Conservation (phyloP, 2,797 vertebrate species). For the Epinephelus malabaricus region DNA sequence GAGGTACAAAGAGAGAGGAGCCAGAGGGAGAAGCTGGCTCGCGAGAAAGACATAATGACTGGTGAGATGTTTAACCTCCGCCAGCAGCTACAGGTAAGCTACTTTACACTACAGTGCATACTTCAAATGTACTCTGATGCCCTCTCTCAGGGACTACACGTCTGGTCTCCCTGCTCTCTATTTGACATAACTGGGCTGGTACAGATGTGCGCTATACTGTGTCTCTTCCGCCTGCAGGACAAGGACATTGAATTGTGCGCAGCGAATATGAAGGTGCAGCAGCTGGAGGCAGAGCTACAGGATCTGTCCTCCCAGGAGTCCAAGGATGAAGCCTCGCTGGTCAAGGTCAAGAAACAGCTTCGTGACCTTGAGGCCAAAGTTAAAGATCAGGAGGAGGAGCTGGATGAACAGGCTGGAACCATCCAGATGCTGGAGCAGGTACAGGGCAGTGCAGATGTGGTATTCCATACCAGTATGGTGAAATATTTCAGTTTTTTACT, state of each 20-base stretch:
- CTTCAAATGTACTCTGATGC: slow-evolving; percentile 25
- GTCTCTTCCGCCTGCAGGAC: slow-evolving; percentile 63
- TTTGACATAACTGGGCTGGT: slow-evolving; percentile 57
- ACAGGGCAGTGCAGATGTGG: slow-evolving; percentile 24
- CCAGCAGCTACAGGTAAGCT: slow-evolving; percentile 93
- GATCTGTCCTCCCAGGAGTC: slow-evolving; percentile 97
- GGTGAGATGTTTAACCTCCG: slow-evolving; percentile 93
- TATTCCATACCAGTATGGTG: neutral
- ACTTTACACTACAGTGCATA: slow-evolving; percentile 30
- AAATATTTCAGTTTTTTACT: neutral
- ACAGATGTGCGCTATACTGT: slow-evolving; percentile 34
- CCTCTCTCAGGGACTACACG: slow-evolving; percentile 37
- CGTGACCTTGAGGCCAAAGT: slow-evolving; percentile 96
- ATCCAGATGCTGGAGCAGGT: slow-evolving; percentile 99
- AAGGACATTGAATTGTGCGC: slow-evolving; percentile 89
- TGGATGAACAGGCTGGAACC: slow-evolving; percentile 97
- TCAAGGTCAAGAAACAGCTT: slow-evolving; percentile 96
- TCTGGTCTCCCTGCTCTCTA: slow-evolving; percentile 39
- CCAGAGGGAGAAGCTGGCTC: slow-evolving; percentile 92
- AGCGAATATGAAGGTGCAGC: slow-evolving; percentile 89
- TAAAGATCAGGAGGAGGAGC: slow-evolving; percentile 99
- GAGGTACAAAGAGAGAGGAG: slow-evolving; percentile 93
- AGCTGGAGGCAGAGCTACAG: slow-evolving; percentile 95
- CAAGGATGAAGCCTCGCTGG: slow-evolving; percentile 95
- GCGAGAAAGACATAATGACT: slow-evolving; percentile 93